These are phyloP conservation scores for Poecilia latipinna DNA, from an alignment of 2,113 vertebrate species.

Conservation along the genomic window DNA sequence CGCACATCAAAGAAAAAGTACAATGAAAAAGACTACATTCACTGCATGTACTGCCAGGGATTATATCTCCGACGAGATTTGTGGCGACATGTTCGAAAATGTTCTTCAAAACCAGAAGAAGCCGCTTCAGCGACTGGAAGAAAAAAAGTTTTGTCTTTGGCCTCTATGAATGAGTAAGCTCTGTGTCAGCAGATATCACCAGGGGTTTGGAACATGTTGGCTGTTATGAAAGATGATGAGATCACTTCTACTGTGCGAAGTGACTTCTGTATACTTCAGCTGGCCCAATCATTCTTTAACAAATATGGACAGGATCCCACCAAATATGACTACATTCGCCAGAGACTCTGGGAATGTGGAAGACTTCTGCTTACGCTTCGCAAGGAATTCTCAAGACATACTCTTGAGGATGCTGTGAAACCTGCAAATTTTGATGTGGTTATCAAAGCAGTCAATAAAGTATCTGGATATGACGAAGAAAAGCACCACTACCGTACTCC, in stretches of 20 bases:
- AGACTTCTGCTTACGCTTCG: too few species aligned
- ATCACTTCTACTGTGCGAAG: constrained; percentile 10
- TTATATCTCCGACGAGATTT: background rate
- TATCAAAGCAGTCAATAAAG: too few species aligned
- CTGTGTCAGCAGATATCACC: constrained; percentile 16
- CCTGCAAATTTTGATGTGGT: too few species aligned
- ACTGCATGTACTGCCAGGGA: constrained; percentile 5
- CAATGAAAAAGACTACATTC: background rate
- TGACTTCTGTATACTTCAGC: constrained; percentile 16
- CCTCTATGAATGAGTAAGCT: constrained; percentile 9
- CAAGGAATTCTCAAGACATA: too few species aligned
- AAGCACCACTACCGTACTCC: constrained; percentile 11
- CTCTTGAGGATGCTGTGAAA: too few species aligned
- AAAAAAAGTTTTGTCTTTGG: background rate
- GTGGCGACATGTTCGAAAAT: constrained; percentile 6
- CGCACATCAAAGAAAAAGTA: background rate
- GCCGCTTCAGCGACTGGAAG: background rate
- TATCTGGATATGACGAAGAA: constrained; percentile 16
- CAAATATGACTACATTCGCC: too few species aligned
- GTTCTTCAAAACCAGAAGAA: constrained; percentile 6
- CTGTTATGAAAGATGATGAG: constrained; percentile 19
- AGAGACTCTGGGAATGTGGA: too few species aligned
- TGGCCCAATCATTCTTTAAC: constrained; percentile 13
- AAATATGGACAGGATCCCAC: constrained; percentile 4
- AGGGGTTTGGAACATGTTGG: constrained; percentile 4